Percentiles rank a stretch among this genome's conserved stretches.
These are phyloP conservation scores for Crocuta crocuta DNA, from an alignment of 2,113 vertebrate genomes.

Conservation along the genomic window DNA sequence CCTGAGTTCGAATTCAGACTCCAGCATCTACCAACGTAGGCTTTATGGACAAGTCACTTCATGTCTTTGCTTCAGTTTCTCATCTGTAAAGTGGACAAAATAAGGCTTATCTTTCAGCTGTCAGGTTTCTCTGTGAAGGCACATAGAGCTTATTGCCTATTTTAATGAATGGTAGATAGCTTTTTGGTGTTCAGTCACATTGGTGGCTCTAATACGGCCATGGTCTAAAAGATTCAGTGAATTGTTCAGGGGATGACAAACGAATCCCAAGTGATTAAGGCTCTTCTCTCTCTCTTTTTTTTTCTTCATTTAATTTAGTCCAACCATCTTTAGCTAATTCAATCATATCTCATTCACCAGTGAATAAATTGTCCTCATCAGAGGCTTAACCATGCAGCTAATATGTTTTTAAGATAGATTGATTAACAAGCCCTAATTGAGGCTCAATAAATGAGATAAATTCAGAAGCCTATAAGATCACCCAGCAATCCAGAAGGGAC, in stretches of 20 bases:
- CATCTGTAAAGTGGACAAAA: neutral
- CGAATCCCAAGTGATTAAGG: conserved; percentile 8
- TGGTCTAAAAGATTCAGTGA: neutral
- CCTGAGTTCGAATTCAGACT: neutral
- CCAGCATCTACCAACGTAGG: neutral
- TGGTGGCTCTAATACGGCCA: neutral
- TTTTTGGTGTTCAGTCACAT: neutral
- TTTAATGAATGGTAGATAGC: neutral
- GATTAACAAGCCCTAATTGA: conserved; percentile 68
- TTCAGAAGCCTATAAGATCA: neutral
- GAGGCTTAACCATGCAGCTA: conserved; percentile 73
- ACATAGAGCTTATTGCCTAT: fast-evolving
- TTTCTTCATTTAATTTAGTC: conserved; percentile 59
- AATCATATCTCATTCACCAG: conserved; percentile 66
- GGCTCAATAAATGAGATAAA: conserved; percentile 61
- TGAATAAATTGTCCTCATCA: conserved; percentile 75
- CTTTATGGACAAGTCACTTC: neutral
- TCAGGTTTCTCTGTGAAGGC: neutral
- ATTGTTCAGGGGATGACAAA: conserved; percentile 36
- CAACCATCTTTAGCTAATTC: conserved; percentile 66
- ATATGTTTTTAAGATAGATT: conserved; percentile 71
- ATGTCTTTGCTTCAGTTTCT: neutral
- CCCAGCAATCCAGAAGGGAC: conserved; percentile 10
- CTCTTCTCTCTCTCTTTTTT: neutral
- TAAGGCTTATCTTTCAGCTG: neutral